phyloP scores from a whole-genome alignment of 1,140 invertebrate species.

The Drosophila nebulosa region DNA sequence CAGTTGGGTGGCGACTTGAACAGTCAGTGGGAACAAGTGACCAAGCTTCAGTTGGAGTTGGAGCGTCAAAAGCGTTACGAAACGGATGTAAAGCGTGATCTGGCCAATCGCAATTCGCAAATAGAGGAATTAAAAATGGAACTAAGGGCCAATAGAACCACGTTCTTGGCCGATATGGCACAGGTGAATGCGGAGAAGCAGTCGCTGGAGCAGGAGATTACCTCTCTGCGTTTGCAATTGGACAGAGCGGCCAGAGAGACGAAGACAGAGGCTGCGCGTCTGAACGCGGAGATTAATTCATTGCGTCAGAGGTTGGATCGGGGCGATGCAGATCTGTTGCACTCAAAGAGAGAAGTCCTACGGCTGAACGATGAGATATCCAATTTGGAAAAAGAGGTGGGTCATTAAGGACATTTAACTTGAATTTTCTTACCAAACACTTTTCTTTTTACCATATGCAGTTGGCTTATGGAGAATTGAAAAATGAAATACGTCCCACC shows the following conservation, averaged over 20 bases:
- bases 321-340: conserved; percentile 88
- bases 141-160: conserved; percentile 87
- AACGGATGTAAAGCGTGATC: conserved; percentile 87
- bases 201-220: conserved; percentile 88
- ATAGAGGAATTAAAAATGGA: conserved; percentile 91
- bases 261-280: conserved; percentile 87
- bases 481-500: conserved; percentile 83
- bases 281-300: conserved; percentile 89
- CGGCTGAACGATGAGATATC: conserved; percentile 88
- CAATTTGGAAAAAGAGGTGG: conserved; percentile 89
- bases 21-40: conserved; percentile 89
- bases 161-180: conserved; percentile 88
- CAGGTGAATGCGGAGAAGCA: conserved; percentile 88
- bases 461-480: conserved; percentile 81
- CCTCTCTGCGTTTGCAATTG: conserved; percentile 83
- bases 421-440: neutral
- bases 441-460: conserved; percentile 25
- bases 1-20: conserved; percentile 89
- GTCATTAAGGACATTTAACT: neutral
- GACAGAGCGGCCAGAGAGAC: conserved; percentile 87
- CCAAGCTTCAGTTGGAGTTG: conserved; percentile 88
- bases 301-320: conserved; percentile 88
- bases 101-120: conserved; percentile 86
- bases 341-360: conserved; percentile 88
- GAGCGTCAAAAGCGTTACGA: conserved; percentile 89